Conservation (phyloP, 2,888 invertebrate genomes). For the Conops quadrifasciatus region DNA sequence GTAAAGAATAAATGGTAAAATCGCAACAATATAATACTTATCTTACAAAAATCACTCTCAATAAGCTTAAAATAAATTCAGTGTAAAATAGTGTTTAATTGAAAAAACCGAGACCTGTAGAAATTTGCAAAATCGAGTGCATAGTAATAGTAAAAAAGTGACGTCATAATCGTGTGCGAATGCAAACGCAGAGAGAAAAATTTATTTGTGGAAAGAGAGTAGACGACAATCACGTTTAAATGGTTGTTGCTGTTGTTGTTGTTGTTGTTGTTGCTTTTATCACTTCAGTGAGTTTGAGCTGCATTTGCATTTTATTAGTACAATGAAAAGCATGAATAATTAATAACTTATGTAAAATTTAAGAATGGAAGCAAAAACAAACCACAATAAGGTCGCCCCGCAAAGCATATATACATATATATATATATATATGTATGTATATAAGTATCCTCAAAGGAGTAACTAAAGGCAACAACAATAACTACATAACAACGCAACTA, state of each 20-base stretch:
- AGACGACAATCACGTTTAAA: background rate
- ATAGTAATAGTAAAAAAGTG: constrained; percentile 20
- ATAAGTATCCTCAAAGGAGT: background rate
- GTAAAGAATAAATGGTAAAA: too few relatives aligned
- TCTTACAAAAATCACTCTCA: too few relatives aligned
- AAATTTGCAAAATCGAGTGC: constrained; percentile 3
- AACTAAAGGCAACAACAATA: background rate
- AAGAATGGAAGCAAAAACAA: background rate
- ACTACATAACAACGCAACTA: too few relatives aligned
- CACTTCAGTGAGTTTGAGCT: constrained; percentile 5
- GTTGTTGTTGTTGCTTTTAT: background rate
- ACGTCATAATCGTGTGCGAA: constrained; percentile 29
- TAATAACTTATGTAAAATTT: background rate
- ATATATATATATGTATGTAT: too few relatives aligned
- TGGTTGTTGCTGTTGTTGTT: background rate
- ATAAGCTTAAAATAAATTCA: too few relatives aligned
- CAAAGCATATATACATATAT: too few relatives aligned
- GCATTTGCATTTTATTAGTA: too few relatives aligned
- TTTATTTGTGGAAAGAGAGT: background rate
- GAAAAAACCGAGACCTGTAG: background rate
- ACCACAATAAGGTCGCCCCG: background rate
- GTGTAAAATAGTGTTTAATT: too few relatives aligned
- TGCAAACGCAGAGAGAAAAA: background rate
- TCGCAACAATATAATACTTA: too few relatives aligned
- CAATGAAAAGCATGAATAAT: background rate